phyloP scores from a whole-genome alignment of 2,888 invertebrate genomes.

The Cyrtodaria siliqua region DNA sequence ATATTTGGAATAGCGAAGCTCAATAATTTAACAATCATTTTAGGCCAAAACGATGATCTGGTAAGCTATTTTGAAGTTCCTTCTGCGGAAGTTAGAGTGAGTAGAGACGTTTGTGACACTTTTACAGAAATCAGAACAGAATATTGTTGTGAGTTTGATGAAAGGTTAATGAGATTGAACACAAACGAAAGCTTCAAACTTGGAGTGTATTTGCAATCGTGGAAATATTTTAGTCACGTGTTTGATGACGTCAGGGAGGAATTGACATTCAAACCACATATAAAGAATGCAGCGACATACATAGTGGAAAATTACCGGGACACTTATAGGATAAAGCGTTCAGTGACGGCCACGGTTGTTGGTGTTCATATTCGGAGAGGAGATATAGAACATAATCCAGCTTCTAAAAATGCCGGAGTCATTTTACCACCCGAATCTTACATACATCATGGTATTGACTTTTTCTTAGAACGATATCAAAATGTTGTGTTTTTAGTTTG shows the following conservation, averaged over 20 bases:
- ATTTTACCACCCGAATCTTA: constrained; percentile 27
- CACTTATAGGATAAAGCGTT: neutral
- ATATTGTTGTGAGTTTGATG: constrained; percentile 44
- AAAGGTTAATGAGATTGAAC: constrained; percentile 28
- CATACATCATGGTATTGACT: constrained; percentile 19
- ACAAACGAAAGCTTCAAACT: constrained; percentile 28
- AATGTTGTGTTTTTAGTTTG: constrained; percentile 54
- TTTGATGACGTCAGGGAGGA: constrained; percentile 30
- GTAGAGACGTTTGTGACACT: constrained; percentile 26
- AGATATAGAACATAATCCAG: constrained; percentile 21
- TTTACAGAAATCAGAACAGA: constrained; percentile 25
- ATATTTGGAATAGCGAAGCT: constrained; percentile 39
- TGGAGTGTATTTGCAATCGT: constrained; percentile 45
- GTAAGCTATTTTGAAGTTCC: constrained; percentile 48
- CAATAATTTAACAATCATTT: constrained; percentile 36
- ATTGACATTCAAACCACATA: constrained; percentile 25
- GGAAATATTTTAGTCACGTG: constrained; percentile 41
- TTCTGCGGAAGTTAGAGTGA: constrained; percentile 15
- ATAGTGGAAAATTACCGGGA: constrained; percentile 20
- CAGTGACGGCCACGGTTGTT: constrained; percentile 3
- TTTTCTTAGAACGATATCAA: constrained; percentile 21
- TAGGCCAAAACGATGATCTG: constrained; percentile 39
- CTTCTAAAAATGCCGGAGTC: neutral
- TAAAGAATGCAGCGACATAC: neutral
- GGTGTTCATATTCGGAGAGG: constrained; percentile 45